Base-by-base conservation (phyloP, 2,113 vertebrate genomes). In the Phoxinus phoxinus region DNA sequence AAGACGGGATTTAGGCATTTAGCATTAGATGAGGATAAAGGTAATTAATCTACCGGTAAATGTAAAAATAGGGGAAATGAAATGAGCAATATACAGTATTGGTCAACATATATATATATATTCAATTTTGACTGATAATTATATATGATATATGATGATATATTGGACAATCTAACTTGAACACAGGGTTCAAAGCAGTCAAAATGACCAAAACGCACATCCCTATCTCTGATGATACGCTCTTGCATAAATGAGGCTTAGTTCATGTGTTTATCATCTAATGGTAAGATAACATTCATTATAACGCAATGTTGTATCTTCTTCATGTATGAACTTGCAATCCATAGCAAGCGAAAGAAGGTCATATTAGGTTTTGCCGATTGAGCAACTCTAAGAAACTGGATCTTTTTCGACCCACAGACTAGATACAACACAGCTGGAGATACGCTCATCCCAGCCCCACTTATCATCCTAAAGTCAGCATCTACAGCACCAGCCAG, bases 391-490 rank as follows among this genome's bases (percentile, higher is more conserved):
- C 21, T 23, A 81, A 19, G 80, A 82, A 51, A 82, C 44, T 30
- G 27, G 32, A 82, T 82, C 61, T 21, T 48, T 32, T 41, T 81
- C 59, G 1, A 27, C 25, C 41, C 59, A 51, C 27, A 4, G 27
- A 81, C 79, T 53, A 82, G 44, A 82, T 69, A 48, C 46, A 35
- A 53, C 41, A 46, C 80, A 69, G 63, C 80, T 69, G 80, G 61
- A 8, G 80, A 82, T n/a, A 51, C 2, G 27, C 80, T n/a, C 63
- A 69, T 82, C 44, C 80, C 63, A 67, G 1, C 61, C 11, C 19
- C 80, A 69, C 44, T 67, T 69, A 82, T 82, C 80, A 69, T 69
- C 61, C 27, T 69, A 82, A 82, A 82, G 80, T 69, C 80, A 82
- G 51, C 63, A 48, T 69, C 6, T 35, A 82, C 27, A 82, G 80